Conservation (phyloP, 1,140 invertebrate species). For the Drosophila ohnishii region DNA sequence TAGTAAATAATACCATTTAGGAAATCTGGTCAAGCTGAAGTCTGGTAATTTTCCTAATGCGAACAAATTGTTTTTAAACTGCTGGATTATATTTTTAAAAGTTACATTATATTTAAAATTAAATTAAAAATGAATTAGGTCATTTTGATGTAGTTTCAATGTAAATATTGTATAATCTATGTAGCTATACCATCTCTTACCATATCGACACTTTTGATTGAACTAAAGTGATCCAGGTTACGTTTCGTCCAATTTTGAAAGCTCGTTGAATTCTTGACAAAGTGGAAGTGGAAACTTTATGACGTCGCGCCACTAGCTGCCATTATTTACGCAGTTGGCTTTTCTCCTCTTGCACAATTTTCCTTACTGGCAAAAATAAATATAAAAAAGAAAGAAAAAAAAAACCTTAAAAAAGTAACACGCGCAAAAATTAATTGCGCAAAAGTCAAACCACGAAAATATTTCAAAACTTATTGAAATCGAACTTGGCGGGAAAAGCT, state of each 20-base stretch:
- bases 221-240: slow-evolving; percentile 9
- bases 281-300: slow-evolving; percentile 23
- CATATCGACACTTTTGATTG: slow-evolving; percentile 1
- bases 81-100: no score
- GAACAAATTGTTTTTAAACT: no score
- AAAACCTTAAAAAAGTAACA: slow-evolving; percentile 25
- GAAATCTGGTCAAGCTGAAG: no score
- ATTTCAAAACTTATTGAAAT: slow-evolving; percentile 44
- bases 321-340: slow-evolving; percentile 71
- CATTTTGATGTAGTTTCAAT: not conserved
- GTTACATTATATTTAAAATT: not conserved
- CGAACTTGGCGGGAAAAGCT: slow-evolving; percentile 32
- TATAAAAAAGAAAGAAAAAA: not conserved
- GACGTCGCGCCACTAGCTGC: slow-evolving; percentile 52
- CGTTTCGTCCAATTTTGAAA: slow-evolving; percentile 28
- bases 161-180: not conserved
- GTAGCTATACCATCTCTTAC: not conserved
- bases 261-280: slow-evolving; percentile 38
- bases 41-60: no score
- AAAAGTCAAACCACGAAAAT: slow-evolving; percentile 41
- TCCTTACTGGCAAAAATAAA: not conserved
- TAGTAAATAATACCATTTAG: not conserved
- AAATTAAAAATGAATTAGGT: not conserved
- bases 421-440: slow-evolving; percentile 55
- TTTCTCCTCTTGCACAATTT: slow-evolving; percentile 16